Conservation (phyloP, 2,888 invertebrate genomes). For the Netelia virgata region DNA sequence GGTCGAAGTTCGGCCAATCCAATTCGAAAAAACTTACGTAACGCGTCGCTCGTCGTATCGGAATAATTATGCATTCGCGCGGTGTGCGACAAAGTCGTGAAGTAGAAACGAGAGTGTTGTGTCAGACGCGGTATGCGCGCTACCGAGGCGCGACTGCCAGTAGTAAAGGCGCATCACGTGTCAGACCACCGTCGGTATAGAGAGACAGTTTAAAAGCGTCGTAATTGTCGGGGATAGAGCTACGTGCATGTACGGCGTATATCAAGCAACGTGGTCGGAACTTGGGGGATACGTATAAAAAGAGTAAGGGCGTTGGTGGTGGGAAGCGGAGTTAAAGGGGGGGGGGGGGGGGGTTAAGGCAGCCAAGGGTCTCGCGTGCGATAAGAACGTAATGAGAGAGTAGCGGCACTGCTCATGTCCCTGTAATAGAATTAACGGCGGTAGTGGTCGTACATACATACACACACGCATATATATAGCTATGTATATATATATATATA, state of each 20-base stretch:
- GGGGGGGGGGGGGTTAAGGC: not conserved
- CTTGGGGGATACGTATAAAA: not conserved
- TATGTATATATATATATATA: not conserved
- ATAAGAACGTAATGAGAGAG: constrained; percentile 32
- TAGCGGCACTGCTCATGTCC: constrained; percentile 6
- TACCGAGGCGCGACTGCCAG: not conserved
- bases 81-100: not conserved
- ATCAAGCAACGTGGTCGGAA: constrained; percentile 33
- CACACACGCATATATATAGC: not conserved
- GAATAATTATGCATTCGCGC: not conserved
- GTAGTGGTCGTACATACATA: too few species aligned
- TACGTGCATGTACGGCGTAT: constrained; percentile 12
- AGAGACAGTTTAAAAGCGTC: constrained; percentile 32
- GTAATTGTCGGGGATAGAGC: constrained; percentile 53
- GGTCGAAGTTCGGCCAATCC: not conserved
- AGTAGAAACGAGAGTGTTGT: constrained; percentile 6
- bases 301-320: not conserved
- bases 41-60: not conserved
- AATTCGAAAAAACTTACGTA: not conserved
- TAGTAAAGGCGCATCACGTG: constrained; percentile 54
- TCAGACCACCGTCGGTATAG: constrained; percentile 47
- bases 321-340: not conserved
- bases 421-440: constrained; percentile 27
- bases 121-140: not conserved
- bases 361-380: constrained; percentile 36